Conservation (phyloP, 2,888 invertebrate genomes). For the Dysmachus trigonus region DNA sequence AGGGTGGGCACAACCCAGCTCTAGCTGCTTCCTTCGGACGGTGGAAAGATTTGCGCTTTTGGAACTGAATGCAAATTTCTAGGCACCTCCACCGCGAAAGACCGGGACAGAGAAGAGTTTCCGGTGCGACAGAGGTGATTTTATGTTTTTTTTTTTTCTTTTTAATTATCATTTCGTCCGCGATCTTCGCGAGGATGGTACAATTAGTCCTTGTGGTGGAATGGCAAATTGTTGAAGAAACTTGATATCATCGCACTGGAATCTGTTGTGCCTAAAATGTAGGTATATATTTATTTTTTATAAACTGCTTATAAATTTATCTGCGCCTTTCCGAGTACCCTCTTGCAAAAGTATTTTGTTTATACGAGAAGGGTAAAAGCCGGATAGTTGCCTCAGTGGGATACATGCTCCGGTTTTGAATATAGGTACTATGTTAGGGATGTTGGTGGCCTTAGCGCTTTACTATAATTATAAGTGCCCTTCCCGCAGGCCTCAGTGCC, state of each 20-base stretch:
- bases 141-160: background rate
- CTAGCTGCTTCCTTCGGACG: background rate
- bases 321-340: background rate
- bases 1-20: background rate
- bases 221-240: background rate
- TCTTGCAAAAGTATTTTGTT: too few relatives aligned
- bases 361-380: too few relatives aligned
- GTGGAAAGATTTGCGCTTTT: background rate
- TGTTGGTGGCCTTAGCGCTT: too few relatives aligned
- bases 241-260: background rate
- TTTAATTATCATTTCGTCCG: background rate
- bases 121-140: background rate
- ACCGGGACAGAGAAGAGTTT: background rate
- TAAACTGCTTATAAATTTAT: background rate
- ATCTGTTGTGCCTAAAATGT: background rate
- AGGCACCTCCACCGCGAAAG: background rate
- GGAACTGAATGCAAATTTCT: background rate
- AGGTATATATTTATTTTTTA: background rate
- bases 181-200: background rate
- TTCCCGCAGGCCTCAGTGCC: too few relatives aligned
- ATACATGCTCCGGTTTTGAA: too few relatives aligned
- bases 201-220: background rate
- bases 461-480: too few relatives aligned
- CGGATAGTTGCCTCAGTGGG: too few relatives aligned
- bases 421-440: too few relatives aligned